These are phyloP conservation scores for Xanthia togata DNA, from an alignment of 2,888 invertebrate genomes.

Conservation along the genomic window DNA sequence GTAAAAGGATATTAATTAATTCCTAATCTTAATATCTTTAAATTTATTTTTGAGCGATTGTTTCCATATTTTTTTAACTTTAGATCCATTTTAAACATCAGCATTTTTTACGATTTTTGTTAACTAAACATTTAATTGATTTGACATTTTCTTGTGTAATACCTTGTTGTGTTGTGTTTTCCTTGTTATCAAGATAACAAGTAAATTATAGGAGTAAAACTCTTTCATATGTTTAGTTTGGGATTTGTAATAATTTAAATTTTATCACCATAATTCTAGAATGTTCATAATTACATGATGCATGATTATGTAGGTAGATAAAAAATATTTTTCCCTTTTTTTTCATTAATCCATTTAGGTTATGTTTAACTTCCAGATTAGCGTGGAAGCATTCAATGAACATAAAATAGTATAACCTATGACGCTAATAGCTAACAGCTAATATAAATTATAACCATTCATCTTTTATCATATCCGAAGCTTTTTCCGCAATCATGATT, in stretches of 20 bases:
- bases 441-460: slow-evolving; percentile 76
- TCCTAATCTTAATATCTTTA: background rate
- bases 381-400: slow-evolving; percentile 22
- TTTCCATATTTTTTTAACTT: no score
- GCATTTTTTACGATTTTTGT: background rate
- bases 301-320: background rate
- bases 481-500: slow-evolving; percentile 96
- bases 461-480: slow-evolving; percentile 94
- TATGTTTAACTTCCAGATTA: background rate
- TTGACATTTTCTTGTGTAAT: background rate
- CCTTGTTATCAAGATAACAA: background rate
- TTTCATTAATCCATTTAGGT: background rate
- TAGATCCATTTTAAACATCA: background rate
- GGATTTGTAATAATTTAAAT: background rate
- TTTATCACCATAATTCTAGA: background rate
- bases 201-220: background rate
- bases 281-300: background rate
- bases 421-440: background rate
- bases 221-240: background rate
- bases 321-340: background rate
- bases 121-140: background rate
- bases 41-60: background rate
- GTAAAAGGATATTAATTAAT: background rate
- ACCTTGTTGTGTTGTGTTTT: no score
- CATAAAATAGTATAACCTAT: background rate